A percentile compares a stretch with the other conserved stretches of the same genome.
These are phyloP conservation scores for Metaphire vulgaris DNA, from an alignment of 1,140 invertebrate species.

Conservation along the genomic window DNA sequence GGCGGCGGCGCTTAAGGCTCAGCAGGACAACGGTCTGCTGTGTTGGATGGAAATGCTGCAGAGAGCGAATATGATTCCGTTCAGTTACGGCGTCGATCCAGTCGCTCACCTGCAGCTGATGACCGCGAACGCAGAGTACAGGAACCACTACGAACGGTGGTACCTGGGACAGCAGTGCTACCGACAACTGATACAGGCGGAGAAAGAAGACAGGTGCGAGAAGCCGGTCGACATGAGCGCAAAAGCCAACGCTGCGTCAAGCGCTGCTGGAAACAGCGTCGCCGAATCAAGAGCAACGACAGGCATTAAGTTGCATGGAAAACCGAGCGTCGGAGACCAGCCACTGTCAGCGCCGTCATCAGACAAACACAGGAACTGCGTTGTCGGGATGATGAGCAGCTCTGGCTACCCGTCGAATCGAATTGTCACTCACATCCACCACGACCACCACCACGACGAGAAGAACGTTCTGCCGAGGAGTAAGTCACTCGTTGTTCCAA, in stretches of 20 bases:
- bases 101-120: constrained; percentile 18
- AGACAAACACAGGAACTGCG: too few species aligned
- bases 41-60: constrained; percentile 2
- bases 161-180: constrained; percentile 4
- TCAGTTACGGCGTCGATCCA: not conserved
- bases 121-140: constrained; percentile 1
- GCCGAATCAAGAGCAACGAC: too few species aligned
- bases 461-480: not conserved
- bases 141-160: constrained; percentile 12
- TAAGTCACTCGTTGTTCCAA: not conserved
- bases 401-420: too few species aligned
- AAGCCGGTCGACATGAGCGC: not conserved
- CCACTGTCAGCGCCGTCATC: too few species aligned
- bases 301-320: too few species aligned
- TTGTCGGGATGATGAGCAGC: too few species aligned
- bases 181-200: not conserved
- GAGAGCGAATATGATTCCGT: not conserved
- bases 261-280: too few species aligned
- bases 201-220: not conserved
- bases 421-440: too few species aligned
- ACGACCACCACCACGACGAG: too few species aligned
- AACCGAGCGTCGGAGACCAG: too few species aligned
- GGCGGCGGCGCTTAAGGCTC: too few species aligned
- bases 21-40: not conserved
- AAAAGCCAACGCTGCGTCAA: not conserved